Evolutionary conservation across 2,797 vertebrate genomes (phyloP).

Genomic region (Cossypha heuglini): DNA sequence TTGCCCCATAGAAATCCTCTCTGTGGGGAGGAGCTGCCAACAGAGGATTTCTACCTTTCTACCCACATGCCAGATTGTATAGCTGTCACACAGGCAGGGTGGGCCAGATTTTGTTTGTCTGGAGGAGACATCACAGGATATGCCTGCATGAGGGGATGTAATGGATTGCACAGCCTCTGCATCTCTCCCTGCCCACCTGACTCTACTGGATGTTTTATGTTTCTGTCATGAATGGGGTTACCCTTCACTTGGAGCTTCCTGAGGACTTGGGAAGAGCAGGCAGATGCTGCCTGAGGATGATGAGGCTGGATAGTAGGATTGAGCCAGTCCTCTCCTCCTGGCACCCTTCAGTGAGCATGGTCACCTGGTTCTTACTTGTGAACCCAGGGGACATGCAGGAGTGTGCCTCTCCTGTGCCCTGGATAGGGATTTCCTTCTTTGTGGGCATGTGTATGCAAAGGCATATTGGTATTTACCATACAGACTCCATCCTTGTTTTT

Average conservation of each 20-base stretch:
- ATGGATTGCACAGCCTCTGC: background rate
- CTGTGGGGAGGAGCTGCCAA: background rate
- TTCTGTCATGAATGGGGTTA: background rate
- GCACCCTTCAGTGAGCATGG: background rate
- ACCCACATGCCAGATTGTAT: background rate
- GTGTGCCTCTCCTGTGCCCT: background rate
- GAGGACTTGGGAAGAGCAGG: background rate
- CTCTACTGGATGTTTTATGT: background rate
- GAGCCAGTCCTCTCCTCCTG: background rate
- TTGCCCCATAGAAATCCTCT: background rate
- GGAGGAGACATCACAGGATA: background rate
- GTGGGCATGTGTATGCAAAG: accelerated
- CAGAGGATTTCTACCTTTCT: background rate
- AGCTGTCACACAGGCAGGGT: background rate
- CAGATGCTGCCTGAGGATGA: background rate
- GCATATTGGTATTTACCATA: background rate
- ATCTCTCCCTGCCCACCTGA: background rate
- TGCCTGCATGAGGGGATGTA: background rate
- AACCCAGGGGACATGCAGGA: background rate
- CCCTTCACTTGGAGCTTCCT: background rate
- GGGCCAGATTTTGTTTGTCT: background rate
- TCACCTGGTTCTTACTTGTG: background rate
- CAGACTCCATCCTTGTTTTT: accelerated
- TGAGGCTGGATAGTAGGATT: background rate
- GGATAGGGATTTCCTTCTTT: background rate